These are phyloP conservation scores for Epinotia nisella DNA, from an alignment of 2,888 invertebrate genomes.

Conservation along the genomic window DNA sequence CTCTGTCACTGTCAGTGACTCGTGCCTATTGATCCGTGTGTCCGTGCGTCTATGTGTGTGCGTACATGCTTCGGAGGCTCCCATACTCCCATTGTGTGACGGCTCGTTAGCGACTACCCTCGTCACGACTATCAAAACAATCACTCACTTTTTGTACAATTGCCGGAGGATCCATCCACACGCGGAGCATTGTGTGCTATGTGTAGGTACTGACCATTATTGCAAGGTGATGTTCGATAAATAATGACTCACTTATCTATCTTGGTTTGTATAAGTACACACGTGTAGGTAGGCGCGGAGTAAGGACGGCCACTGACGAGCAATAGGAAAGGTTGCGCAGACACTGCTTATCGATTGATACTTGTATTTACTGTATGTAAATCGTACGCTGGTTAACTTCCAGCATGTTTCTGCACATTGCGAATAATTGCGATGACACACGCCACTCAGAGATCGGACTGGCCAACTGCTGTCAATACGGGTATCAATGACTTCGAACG, in stretches of 20 bases:
- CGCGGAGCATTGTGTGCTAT: background rate
- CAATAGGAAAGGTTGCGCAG: background rate
- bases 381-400: too few relatives aligned
- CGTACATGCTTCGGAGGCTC: background rate
- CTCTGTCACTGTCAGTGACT: too few relatives aligned
- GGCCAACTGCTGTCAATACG: too few relatives aligned
- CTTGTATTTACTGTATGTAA: too few relatives aligned
- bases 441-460: too few relatives aligned
- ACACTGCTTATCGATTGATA: too few relatives aligned
- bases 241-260: background rate
- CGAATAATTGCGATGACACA: too few relatives aligned
- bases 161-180: background rate
- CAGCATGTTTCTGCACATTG: too few relatives aligned
- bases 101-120: conserved; percentile 19
- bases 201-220: background rate
- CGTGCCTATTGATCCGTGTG: background rate
- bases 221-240: background rate
- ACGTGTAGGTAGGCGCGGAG: background rate
- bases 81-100: background rate
- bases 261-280: background rate
- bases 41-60: too few relatives aligned
- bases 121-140: conserved; percentile 31
- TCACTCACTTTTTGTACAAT: conserved; percentile 14
- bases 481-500: too few relatives aligned
- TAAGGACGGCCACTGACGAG: conserved; percentile 11